Base-by-base conservation (phyloP, 1,140 invertebrate species). In the Procambarus virginalis region DNA sequence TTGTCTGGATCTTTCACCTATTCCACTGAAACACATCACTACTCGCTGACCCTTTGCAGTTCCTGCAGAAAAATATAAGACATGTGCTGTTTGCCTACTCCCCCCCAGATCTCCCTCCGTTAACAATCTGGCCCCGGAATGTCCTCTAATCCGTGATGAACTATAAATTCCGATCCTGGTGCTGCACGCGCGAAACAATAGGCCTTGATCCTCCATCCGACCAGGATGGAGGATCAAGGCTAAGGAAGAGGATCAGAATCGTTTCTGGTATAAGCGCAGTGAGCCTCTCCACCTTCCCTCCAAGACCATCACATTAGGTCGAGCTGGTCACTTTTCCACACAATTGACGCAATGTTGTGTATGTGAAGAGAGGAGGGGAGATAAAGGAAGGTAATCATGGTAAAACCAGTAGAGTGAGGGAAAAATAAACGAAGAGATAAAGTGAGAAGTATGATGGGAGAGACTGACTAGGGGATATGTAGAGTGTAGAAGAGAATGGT, bases 271-370 rank as follows among this genome's bases (percentile, higher is more conserved):
- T 20, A 64, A 20, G 68, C 1, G 68, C 22, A 5, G 68, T 73
- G 68, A n/a, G 51, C 51, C 51, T 9, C 51, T 4, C 34, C 22
- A 73, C 34, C 68, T 1, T 34, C 34, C n/a, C 68, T 6, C 68
- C 68, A 2, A 34, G 22, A 73, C 68, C 68, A 73, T 73, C 22
- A 73, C 68, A 73, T 73, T 73, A 73, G 5, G 22, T 10, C 68
- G n/a, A 58, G 78, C 49, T 51, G 77, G 78, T 58, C 78, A 80
- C 55, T 80, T 80, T 80, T 58, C 12, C 55, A 22, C 78, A 58
- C 55, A 20, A 58, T 80, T 34, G 78, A 20, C 12, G 78, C 55
- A 17, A 55, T 49, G 8, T 55, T 51, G 6, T n/a, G 3, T 20
- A 58, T 10, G 64, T 22, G 51, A 73, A 70, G 34, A 20, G 22